Percentiles rank a stretch among this genome's conserved stretches.
Conservation (phyloP, 2,888 invertebrate genomes). For the Plutella xylostella region DNA sequence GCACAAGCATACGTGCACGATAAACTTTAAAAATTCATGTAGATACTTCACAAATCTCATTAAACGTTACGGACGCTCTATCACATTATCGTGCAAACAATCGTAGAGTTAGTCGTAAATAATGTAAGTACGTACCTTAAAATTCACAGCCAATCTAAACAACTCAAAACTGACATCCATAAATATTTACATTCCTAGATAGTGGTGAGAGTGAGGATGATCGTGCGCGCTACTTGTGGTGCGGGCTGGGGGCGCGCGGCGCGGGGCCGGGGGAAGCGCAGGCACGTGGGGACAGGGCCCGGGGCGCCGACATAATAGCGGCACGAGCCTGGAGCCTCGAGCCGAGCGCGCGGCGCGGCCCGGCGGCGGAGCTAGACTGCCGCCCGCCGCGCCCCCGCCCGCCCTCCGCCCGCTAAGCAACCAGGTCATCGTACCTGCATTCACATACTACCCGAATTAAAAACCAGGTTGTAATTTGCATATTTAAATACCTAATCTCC, state of each 20-base stretch:
- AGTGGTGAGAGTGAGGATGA: slow-evolving; percentile 43
- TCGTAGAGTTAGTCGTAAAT: slow-evolving; percentile 17
- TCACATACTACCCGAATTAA: slow-evolving; percentile 38
- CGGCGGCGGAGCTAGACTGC: slow-evolving; percentile 34
- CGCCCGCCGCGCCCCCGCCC: slow-evolving; percentile 26
- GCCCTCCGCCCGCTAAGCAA: slow-evolving; percentile 23
- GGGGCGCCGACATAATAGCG: slow-evolving; percentile 47
- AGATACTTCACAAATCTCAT: slow-evolving; percentile 22
- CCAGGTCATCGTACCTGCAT: slow-evolving; percentile 61
- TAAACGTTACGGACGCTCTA: slow-evolving; percentile 27
- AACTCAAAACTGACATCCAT: slow-evolving; percentile 69
- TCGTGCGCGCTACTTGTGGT: slow-evolving; percentile 39
- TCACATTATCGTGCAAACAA: slow-evolving; percentile 46
- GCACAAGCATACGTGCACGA: slow-evolving; percentile 47
- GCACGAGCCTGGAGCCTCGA: no score
- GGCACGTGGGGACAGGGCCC: slow-evolving; percentile 45
- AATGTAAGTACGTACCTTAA: slow-evolving; percentile 58
- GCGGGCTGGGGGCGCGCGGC: slow-evolving; percentile 30
- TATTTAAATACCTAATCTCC: slow-evolving; percentile 35
- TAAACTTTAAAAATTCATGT: slow-evolving; percentile 28
- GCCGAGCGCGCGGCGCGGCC: slow-evolving; percentile 21
- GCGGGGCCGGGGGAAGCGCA: slow-evolving; percentile 18
- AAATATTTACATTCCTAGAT: slow-evolving; percentile 61
- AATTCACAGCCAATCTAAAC: slow-evolving; percentile 69
- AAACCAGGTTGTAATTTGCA: slow-evolving; percentile 42